phyloP scores from a whole-genome alignment of 1,140 invertebrate genomes.

The Magallana gigas region DNA sequence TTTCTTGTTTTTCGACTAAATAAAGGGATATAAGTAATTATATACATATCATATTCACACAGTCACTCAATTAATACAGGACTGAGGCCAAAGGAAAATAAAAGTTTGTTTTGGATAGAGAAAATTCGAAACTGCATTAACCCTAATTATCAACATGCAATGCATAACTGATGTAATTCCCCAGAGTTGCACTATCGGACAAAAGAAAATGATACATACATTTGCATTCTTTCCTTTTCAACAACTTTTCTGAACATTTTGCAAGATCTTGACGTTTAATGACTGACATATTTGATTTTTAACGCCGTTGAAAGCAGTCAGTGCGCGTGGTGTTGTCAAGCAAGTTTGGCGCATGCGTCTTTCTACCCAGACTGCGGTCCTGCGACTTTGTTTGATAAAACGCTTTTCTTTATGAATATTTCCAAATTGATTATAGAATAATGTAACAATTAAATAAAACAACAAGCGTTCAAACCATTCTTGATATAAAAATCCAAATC shows the following conservation, averaged over 20 bases:
- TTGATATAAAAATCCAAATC: neutral
- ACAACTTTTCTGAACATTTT: constrained; percentile 56
- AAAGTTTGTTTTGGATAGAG: neutral
- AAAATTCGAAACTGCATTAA: neutral
- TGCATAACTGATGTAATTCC: neutral
- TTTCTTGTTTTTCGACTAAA: constrained; percentile 72
- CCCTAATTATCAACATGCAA: neutral
- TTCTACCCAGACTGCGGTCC: constrained; percentile 13
- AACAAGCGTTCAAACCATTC: neutral
- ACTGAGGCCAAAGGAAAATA: neutral
- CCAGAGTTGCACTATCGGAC: neutral
- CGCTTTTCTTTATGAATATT: neutral
- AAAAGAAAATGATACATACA: constrained; percentile 39
- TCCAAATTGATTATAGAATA: neutral
- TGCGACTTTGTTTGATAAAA: neutral
- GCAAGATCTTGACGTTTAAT: constrained; percentile 56
- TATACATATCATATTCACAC: neutral
- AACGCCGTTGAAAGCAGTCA: neutral
- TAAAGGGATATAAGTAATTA: constrained; percentile 38
- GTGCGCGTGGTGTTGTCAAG: constrained; percentile 61
- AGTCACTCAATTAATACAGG: neutral
- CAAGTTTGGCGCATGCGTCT: constrained; percentile 57
- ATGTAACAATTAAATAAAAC: neutral
- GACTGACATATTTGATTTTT: neutral
- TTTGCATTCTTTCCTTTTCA: constrained; percentile 53